phyloP scores from a whole-genome alignment of 2,113 vertebrate species.

The Benthochromis sp. region DNA sequence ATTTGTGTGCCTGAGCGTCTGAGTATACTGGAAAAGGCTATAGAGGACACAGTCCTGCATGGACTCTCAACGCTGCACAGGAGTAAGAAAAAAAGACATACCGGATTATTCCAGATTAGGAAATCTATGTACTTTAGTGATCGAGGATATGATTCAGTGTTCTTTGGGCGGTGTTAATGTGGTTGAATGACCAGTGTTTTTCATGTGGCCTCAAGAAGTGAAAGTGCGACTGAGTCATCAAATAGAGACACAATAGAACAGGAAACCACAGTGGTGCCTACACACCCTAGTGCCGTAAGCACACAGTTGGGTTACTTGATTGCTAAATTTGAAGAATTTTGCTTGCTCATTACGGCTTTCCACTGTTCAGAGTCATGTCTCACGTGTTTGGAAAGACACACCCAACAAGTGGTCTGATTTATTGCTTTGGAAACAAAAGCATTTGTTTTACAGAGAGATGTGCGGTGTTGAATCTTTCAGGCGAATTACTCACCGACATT shows the following conservation, averaged over 20 bases:
- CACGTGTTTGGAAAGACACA: background rate
- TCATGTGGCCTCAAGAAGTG: constrained; percentile 24
- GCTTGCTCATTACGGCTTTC: constrained; percentile 2
- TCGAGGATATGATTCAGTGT: constrained; percentile 48
- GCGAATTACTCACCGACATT: constrained; percentile 11
- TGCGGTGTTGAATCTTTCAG: background rate
- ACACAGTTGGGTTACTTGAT: background rate
- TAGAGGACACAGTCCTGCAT: background rate
- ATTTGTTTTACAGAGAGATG: background rate
- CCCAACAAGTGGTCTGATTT: background rate
- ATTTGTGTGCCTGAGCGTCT: background rate
- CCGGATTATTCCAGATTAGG: background rate
- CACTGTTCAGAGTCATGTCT: constrained; percentile 35
- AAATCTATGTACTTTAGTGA: background rate
- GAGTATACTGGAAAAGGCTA: background rate
- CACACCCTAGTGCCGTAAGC: background rate
- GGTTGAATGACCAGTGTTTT: constrained; percentile 32
- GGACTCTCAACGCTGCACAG: background rate
- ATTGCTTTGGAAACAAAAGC: background rate
- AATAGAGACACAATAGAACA: constrained; percentile 42
- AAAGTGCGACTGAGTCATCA: constrained; percentile 62
- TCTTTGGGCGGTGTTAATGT: background rate
- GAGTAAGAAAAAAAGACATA: background rate
- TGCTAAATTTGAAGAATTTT: background rate
- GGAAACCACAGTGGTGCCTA: constrained; percentile 35